Base-by-base conservation (phyloP, 2,113 vertebrate species). In the Gnathonemus longibarbis region DNA sequence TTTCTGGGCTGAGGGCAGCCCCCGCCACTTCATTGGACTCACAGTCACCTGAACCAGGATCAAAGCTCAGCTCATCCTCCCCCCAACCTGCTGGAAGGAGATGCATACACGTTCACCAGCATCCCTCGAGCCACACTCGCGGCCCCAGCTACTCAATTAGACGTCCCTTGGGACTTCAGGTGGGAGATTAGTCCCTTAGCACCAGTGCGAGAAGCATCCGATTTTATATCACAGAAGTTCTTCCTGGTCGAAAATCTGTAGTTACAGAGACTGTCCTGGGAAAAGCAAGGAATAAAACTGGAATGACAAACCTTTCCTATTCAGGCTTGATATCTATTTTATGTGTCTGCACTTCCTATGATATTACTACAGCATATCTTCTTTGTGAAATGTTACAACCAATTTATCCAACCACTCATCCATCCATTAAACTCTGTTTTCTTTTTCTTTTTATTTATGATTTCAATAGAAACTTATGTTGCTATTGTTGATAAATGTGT, bases 21-120 rank as follows among this genome's bases (percentile, higher is more conserved):
- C 92, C 92, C 89, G 94, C 95, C 92, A 93, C 94, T 95, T 95
- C 93, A 95, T 95, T 94, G 95, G 94, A 96, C 95, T 95, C 93
- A 95, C 94, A 96, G 97, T 97, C 97, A 98, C 97, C 96, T 96
- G 97, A 98, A 96, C 96, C 95, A 94, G 93, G 96, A 97, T 98
- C 97, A 97, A 98, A 97, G 97, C 94, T 91, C 94, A 93, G 93
- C 95, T 95, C 96, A 93, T 92, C 95, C 96, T 94, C 94, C 94
- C 94, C 94, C 94, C 89, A 94, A 94, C 93, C 90, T 90, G 74
- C 42, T 80, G 53, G 53, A 88, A 27, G 39, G 70, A 88, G 80
- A 90, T n/a, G 88, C 84, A 80, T 84, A 53, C 83, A 85, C 66
- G 88, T 87, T 88, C 90, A 90, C 50, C 62, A 80, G 53, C 19